Evolutionary conservation across 2,113 vertebrate genomes (phyloP), one percentile per base, ranked within the genome.

Genomic region (Triplophysa tibetana): DNA sequence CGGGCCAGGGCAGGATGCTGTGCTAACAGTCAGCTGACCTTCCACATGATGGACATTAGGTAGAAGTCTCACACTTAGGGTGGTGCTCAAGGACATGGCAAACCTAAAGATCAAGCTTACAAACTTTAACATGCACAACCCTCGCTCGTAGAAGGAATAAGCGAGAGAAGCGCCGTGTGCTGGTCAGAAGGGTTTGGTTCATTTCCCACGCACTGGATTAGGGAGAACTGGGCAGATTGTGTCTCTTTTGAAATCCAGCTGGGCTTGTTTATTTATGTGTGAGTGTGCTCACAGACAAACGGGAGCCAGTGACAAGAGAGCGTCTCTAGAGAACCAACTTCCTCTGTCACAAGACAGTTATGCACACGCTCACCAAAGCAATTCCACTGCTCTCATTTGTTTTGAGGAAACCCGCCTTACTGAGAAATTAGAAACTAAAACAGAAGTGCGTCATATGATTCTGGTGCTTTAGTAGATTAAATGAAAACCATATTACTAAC

Each of bases 1-100:
- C 61, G 70, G 82, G 83, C 82, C 76, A 84, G 78, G 82, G 88
- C 81, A 21, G 89, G 87, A 89, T 88, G 83, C 88, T 85, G 83
- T 88, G 72, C 90, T 90, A 92, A 89, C 89, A 88, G 87, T 91
- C 90, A 92, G 92, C 92, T 93, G 93, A 93, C 90, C 87, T 89
- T 90, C 94, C 91, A 91, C 91, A 93, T 92, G 92, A 90, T 90
- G 82, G 88, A 90, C 90, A 92, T 90, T 88, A 90, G 85, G 84
- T 82, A 82, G 82, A 89, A 86, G 87, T 89, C 66, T 90, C 87
- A n/a, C 19, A 61, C 68, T 38, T 81, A 45, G 65, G 78, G 62
- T 69, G 62, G 61, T n/a, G 67, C 66, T 38, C 50, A 77, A 83
- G 68, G 75, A 74, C 63, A 9, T 38, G 75, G 62, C 45, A 23